Evolutionary conservation across 2,888 invertebrate genomes (phyloP).

Genomic region (Clostera curtula): DNA sequence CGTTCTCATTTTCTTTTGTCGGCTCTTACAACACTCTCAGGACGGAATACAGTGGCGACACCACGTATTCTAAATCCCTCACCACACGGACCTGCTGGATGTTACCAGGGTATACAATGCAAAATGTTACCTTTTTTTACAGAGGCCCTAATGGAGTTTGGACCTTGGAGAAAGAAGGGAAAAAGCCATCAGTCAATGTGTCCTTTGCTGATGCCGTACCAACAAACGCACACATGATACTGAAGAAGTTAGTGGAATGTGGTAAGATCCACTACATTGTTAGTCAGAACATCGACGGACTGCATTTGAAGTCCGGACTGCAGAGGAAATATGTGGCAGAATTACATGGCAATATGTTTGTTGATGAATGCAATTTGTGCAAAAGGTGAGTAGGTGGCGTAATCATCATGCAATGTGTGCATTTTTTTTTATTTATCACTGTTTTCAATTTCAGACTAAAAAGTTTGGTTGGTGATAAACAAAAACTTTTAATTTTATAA

Average conservation of each 20-base stretch:
- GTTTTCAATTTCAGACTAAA: not conserved
- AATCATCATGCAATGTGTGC: too few species aligned
- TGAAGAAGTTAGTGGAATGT: slow-evolving; percentile 85
- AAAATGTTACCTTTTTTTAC: slow-evolving; percentile 5
- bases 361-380: slow-evolving; percentile 94
- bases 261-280: slow-evolving; percentile 86
- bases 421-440: not conserved
- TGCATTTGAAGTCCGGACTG: slow-evolving; percentile 94
- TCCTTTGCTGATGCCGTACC: slow-evolving; percentile 94
- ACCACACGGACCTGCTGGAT: too few species aligned
- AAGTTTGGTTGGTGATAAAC: too few species aligned
- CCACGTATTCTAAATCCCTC: too few species aligned
- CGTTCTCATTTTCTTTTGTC: too few species aligned
- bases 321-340: slow-evolving; percentile 88
- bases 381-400: too few species aligned
- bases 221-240: slow-evolving; percentile 94
- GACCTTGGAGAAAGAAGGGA: slow-evolving; percentile 94
- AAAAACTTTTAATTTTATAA: too few species aligned
- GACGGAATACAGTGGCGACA: too few species aligned
- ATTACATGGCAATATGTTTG: slow-evolving; percentile 98
- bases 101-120: not conserved
- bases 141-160: slow-evolving; percentile 96
- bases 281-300: slow-evolving; percentile 98
- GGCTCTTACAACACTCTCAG: too few species aligned
- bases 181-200: slow-evolving; percentile 87